Base-by-base conservation (phyloP, 2,113 vertebrate species). In the Antennarius striatus region DNA sequence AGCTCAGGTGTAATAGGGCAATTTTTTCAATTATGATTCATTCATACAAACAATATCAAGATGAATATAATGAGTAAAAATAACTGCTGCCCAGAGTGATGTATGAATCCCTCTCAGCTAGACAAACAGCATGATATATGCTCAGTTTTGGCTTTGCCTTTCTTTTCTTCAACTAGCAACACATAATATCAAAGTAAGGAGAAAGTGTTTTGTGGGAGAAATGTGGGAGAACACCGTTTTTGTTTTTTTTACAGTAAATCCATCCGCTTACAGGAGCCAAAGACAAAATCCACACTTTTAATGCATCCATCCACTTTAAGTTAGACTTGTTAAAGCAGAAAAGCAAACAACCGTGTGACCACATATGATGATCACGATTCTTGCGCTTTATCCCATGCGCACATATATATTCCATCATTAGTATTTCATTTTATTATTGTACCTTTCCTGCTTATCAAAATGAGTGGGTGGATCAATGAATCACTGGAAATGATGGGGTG, bases 261-360 rank as follows among this genome's bases (percentile, higher is more conserved):
- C 32, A 43, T 39, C 54, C 16, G 54, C 59, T 10, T 56, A 30
- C 39, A 47, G 32, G 10, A 67, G 43, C 30, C 16, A 40, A 13
- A 4, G 29, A 67, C 77, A 51, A 54, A 67, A 67, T 39, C 16
- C 17, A 55, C n/a, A 50, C 32, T 22, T 63, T 32, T 63, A 5
- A 22, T 55, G 15, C 9, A 9, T 30, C 39, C 10, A 29, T 29
- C 28, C 14, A 43, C 11, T 0, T 46, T 42, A 29, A 47, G 7
- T n/a, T 14, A 47, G 50, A 62, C 42, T 45, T 11, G 39, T 43
- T 13, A 40, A 36, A 42, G 29, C 10, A 62, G 15, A 15, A 67
- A 49, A 54, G 46, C 36, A 46, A 11, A 22, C 16, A 56, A 28
- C 4, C 28, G 13, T 22, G 5, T 28, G 46, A 39, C 7, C n/a